Base-by-base conservation (phyloP, 2,113 vertebrate genomes). In the Fukomys damarensis region DNA sequence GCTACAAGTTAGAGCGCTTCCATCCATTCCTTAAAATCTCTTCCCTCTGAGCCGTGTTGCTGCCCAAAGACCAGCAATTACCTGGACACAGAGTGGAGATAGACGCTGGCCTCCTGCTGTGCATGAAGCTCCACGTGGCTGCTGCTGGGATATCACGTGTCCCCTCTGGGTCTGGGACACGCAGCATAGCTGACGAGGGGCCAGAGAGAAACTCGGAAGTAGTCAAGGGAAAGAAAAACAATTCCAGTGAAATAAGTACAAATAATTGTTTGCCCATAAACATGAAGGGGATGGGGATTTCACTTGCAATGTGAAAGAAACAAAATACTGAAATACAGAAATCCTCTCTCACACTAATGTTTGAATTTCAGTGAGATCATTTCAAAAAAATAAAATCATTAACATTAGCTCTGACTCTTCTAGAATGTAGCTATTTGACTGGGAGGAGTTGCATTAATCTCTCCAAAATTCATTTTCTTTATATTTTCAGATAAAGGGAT, bases 41-140 rank as follows among this genome's bases (percentile, higher is more conserved):
- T 65, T 20, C 11, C 52, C 7, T 59, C 13, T 0, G 7, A 68
- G 61, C 32, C 74, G 46, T 41, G 20, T 61, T 56, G 65, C 32
- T 91, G 79, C 46, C 77, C 72, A 85, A 91, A 91, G 85, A 41
- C 7, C 17, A 79, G 38, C 49, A 96, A 68, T 95, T 95, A 94
- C 70, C 72, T 70, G 91, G 66, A 66, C 89, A 58, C 30, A 20
- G 85, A 86, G 82, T 91, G 77, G 58, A 43, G 80, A 80, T n/a
- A 81, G 88, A 72, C 38, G 56, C 38, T 32, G 19, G 63, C n/a
- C 41, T 41, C 12, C 43, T 61, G 54, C 59, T 88, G 59, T 16
- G 7, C 41, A 93, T n/a, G 76, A 94, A 86, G 17, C 54, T 16
- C 7, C 5, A 56, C 1, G 7, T 77, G 24, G 19, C 38, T 72